Percentiles rank a stretch among this genome's conserved stretches.
These are phyloP conservation scores for Protobothrops mucrosquamatus DNA, from an alignment of 2,113 vertebrate genomes.

Conservation along the genomic window DNA sequence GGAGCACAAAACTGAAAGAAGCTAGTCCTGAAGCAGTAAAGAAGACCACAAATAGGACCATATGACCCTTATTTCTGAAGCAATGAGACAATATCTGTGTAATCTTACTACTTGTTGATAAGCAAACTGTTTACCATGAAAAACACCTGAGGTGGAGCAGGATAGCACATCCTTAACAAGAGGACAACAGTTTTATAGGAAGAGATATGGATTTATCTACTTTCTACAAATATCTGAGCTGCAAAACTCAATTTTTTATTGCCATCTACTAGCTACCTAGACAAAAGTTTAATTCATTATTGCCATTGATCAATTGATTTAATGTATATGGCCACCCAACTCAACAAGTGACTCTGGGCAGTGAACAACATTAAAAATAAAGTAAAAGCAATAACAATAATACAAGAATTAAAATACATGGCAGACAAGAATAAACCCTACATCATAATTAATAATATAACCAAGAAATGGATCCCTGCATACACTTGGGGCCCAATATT, in stretches of 20 bases:
- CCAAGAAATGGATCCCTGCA: not conserved
- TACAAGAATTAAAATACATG: not conserved
- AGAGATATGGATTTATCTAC: not conserved
- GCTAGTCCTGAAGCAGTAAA: not conserved
- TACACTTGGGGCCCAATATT: not conserved
- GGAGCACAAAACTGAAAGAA: not conserved
- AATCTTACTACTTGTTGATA: not conserved
- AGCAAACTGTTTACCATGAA: not conserved
- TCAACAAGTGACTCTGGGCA: not conserved
- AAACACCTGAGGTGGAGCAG: not conserved
- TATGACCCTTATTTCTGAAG: not conserved
- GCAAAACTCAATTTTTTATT: not conserved
- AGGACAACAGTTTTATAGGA: not conserved
- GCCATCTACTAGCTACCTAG: not conserved
- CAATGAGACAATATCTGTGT: not conserved
- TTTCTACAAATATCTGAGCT: not conserved
- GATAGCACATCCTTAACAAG: not conserved
- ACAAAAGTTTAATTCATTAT: not conserved
- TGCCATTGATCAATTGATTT: not conserved
- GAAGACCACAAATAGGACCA: not conserved
- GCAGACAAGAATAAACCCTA: not conserved
- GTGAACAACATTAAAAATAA: not conserved
- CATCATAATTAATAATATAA: not conserved
- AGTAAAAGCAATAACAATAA: not conserved
- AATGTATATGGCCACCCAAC: not conserved